Evolutionary conservation across 2,113 vertebrate genomes (phyloP), one percentile per base, ranked within the genome.

Genomic region (Lepus timidus): DNA sequence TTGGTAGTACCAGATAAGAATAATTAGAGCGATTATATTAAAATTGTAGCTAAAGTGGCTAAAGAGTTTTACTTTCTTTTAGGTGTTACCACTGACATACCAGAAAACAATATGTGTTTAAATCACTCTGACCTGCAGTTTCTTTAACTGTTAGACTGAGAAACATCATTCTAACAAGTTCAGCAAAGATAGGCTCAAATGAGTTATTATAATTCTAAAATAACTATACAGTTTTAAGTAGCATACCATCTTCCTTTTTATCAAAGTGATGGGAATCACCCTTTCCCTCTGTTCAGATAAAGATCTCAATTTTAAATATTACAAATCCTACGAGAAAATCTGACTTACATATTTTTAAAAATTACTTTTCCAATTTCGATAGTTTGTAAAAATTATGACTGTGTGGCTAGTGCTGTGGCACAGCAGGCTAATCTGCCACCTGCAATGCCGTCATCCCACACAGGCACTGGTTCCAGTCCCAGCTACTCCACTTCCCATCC

Each of bases 11-110:
- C 74, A 61, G n/a, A 33, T 95, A 96, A 75, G 14, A 92, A 19
- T 83, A 93, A 96, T 90, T 78, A 90, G 68, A 70, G 20, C 97
- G 11, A 0, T 88, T 97, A 68, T 92, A 85, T 81, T 94, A 95
- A 85, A 85, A 39, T 85, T 88, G 29, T 95, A 94, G 90, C 90
- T 96, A 96, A 96, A 94, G 94, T 88, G 68, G 68, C 62, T 95
- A 75, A 97, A 97, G 0, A 52, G 22, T 16, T 89, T 51, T 71
- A 20, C 6, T 68, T 76, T 0, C 2, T 71, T 84, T 36, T 65
- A 22, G 68, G 14, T 61, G 17, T 74, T 68, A 61, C 61, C 27
- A 55, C 12, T 55, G 33, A 73, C 9, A 9, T 70, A 20, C 36
- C 16, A 71, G 44, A 65, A 80, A 87, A 61, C 39, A 22, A 10